A percentile compares a stretch with the other conserved stretches of the same genome.
Evolutionary conservation across 2,888 invertebrate species (phyloP).

Genomic region (Sphinx pinastri): DNA sequence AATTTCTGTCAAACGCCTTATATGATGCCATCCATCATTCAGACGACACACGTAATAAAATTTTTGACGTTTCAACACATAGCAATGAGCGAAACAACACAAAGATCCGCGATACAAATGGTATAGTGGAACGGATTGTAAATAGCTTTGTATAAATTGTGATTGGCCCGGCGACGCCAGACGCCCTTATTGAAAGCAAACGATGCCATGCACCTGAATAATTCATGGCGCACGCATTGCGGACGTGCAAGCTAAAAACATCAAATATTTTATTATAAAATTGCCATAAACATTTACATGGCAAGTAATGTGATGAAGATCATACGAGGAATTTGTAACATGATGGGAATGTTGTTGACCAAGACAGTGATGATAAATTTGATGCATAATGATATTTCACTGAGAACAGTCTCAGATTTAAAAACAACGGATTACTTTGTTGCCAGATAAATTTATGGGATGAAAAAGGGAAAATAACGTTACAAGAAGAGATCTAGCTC

Average conservation of each 20-base stretch:
- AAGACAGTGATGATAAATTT: neutral
- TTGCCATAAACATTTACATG: conserved; percentile 11
- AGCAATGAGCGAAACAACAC: conserved; percentile 2
- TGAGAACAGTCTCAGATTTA: no score
- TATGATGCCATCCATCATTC: neutral
- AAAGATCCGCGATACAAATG: conserved; percentile 40
- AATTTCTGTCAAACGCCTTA: neutral
- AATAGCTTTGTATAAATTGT: conserved; percentile 38
- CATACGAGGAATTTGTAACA: neutral
- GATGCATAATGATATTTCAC: neutral
- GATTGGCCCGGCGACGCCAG: conserved; percentile 31
- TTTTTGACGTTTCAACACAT: neutral
- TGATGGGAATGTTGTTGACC: neutral
- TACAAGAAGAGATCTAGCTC: neutral
- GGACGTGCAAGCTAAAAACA: conserved; percentile 32
- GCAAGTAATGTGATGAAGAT: neutral
- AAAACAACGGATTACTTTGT: neutral
- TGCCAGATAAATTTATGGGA: neutral
- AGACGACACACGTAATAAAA: neutral
- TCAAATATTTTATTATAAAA: conserved; percentile 17
- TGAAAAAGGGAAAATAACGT: neutral
- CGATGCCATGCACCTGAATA: conserved; percentile 37
- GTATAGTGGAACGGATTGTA: conserved; percentile 37
- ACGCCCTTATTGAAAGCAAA: conserved; percentile 36
- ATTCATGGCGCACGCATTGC: conserved; percentile 36